phyloP scores from a whole-genome alignment of 2,888 invertebrate species.

The Ephialtes manifestator region DNA sequence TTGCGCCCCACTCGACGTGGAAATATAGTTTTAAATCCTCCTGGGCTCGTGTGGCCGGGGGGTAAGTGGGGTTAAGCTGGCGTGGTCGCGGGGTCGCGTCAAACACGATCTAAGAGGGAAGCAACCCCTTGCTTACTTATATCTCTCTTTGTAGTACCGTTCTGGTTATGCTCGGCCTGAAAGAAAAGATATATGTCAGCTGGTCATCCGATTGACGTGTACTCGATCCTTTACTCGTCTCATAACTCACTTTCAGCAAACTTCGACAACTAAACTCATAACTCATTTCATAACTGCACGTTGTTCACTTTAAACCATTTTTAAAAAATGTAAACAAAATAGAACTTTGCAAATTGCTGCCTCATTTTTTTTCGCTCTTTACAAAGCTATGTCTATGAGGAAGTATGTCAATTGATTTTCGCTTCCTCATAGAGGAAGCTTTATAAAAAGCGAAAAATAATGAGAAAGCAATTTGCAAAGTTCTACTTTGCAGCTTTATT shows the following conservation, averaged over 20 bases:
- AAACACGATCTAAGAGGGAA: slow-evolving; percentile 81
- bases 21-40: slow-evolving; percentile 81
- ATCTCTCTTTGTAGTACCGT: slow-evolving; percentile 29
- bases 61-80: slow-evolving; percentile 83
- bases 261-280: not conserved
- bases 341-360: no score
- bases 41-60: slow-evolving; percentile 75
- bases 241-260: not conserved
- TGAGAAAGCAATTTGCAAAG: no score
- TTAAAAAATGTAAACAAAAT: no score
- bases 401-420: no score
- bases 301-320: no score
- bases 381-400: no score
- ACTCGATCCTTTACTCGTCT: slow-evolving; percentile 30
- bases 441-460: no score
- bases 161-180: slow-evolving; percentile 34
- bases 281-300: not conserved
- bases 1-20: slow-evolving; percentile 64
- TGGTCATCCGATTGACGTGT: slow-evolving; percentile 41
- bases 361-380: no score
- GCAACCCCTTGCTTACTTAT: slow-evolving; percentile 64
- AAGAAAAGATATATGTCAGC: slow-evolving; percentile 38
- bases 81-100: slow-evolving; percentile 82
- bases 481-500: no score
- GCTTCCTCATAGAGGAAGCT: no score